phyloP scores from a whole-genome alignment of 2,797 vertebrate species.

The Chaenodraco wilsoni region DNA sequence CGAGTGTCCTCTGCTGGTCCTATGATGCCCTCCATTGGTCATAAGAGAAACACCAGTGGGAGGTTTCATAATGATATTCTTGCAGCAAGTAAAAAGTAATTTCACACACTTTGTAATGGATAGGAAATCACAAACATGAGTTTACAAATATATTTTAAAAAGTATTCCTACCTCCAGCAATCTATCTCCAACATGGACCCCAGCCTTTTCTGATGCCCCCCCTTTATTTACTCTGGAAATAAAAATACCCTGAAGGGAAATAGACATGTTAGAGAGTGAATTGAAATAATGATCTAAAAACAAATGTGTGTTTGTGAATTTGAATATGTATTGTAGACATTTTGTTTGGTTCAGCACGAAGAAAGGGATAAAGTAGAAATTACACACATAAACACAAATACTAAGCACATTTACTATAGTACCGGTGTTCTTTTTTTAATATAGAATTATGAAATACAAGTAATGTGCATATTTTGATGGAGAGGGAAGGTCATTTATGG shows the following conservation, averaged over 20 bases:
- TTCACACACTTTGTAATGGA: not conserved
- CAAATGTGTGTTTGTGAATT: too few species aligned
- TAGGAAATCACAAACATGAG: not conserved
- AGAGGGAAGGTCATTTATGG: too few species aligned
- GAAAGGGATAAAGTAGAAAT: too few species aligned
- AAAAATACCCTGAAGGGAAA: constrained; percentile 80
- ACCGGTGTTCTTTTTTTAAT: too few species aligned
- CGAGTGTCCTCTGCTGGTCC: constrained; percentile 44
- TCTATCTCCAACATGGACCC: constrained; percentile 81
- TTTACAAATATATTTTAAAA: not conserved
- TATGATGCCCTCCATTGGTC: constrained; percentile 69
- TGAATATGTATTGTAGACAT: too few species aligned
- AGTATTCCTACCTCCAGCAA: constrained; percentile 79
- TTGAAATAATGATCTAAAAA: not conserved
- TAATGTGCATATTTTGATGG: too few species aligned
- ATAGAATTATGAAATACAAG: too few species aligned
- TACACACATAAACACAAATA: too few species aligned
- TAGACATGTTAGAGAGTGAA: constrained; percentile 18
- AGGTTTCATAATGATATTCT: not conserved
- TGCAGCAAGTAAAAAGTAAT: not conserved
- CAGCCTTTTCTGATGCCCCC: constrained; percentile 82
- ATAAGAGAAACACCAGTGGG: constrained; percentile 50
- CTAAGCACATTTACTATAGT: too few species aligned
- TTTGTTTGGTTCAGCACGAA: too few species aligned
- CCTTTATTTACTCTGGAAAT: constrained; percentile 83